Conservation (phyloP, 2,113 vertebrate genomes). For the Mormyrus lacerda region DNA sequence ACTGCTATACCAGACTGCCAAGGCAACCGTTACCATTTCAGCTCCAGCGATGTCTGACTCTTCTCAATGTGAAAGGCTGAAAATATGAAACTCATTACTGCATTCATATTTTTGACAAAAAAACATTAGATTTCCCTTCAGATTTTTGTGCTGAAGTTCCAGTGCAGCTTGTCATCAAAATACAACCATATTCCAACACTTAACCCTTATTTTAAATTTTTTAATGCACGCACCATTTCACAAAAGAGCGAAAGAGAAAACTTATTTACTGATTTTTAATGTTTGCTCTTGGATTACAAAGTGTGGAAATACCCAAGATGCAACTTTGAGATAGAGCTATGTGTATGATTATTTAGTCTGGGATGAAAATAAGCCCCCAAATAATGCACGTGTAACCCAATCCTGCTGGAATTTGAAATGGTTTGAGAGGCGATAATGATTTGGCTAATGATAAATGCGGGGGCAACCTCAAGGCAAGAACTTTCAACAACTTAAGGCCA, state of each 20-base stretch:
- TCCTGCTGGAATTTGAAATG: not conserved
- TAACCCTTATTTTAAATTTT: not conserved
- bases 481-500: slow-evolving; percentile 1
- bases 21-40: not conserved
- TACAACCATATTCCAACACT: not conserved
- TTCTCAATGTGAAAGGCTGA: not conserved
- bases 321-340: not conserved
- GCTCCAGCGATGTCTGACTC: not conserved
- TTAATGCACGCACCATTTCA: not conserved
- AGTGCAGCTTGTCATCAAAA: not conserved
- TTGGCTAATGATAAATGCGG: not conserved
- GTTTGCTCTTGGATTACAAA: not conserved
- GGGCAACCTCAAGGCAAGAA: not conserved
- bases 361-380: not conserved
- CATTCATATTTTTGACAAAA: not conserved
- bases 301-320: slow-evolving; percentile 4
- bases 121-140: not conserved
- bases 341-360: not conserved
- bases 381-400: not conserved
- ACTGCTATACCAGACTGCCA: not conserved
- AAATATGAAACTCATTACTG: not conserved
- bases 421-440: slow-evolving; percentile 8
- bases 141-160: not conserved
- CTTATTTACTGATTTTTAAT: not conserved
- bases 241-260: not conserved